Conservation (phyloP, 2,888 invertebrate genomes). For the Heliconius ethilla region DNA sequence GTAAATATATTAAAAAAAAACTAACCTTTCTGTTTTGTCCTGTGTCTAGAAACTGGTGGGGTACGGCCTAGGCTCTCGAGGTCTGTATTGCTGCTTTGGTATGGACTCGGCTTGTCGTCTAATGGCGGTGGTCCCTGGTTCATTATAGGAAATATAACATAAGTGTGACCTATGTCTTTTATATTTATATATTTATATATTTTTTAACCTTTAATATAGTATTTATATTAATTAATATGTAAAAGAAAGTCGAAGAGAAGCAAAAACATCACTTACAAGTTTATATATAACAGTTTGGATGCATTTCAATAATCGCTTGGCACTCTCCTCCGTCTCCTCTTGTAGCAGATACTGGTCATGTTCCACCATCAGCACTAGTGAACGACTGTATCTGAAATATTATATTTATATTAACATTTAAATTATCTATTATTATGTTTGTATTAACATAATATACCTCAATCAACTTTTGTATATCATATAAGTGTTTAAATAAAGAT, state of each 20-base stretch:
- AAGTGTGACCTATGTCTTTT: too few relatives aligned
- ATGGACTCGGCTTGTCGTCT: constrained; percentile 56
- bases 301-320: constrained; percentile 60
- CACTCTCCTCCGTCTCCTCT: constrained; percentile 69
- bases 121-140: constrained; percentile 58
- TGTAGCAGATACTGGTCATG: constrained; percentile 75
- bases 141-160: background rate
- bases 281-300: constrained; percentile 68
- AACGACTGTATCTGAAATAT: constrained; percentile 60
- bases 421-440: background rate
- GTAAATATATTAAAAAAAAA: background rate
- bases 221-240: background rate
- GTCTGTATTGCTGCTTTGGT: constrained; percentile 74
- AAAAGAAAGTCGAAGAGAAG: background rate
- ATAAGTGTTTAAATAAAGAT: too few relatives aligned
- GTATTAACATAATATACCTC: background rate
- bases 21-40: constrained; percentile 70
- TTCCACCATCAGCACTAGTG: constrained; percentile 65
- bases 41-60: constrained; percentile 66
- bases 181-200: too few relatives aligned
- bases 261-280: constrained; percentile 57
- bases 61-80: constrained; percentile 74
- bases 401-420: background rate
- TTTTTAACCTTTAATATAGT: background rate
- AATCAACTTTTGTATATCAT: too few relatives aligned